Base-by-base conservation (phyloP, 53 echinoderm and acorn worm genomes). In the Crossaster papposus region DNA sequence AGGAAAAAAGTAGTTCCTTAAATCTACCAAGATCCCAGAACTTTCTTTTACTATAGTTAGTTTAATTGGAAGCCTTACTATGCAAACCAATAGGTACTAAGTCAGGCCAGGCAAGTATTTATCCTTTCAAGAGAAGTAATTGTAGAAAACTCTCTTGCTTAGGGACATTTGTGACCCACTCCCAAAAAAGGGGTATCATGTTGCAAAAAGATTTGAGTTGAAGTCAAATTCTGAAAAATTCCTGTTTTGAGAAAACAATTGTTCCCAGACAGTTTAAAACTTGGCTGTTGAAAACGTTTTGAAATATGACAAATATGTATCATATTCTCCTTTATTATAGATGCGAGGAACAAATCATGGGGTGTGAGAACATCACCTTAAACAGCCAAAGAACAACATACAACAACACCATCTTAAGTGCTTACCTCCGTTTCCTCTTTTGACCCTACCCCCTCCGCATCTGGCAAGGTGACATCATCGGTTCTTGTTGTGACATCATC, bases 391-490 rank as follows among this genome's bases (percentile, higher is more conserved):
- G 68, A 1, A 68, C 28, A 68, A 0, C 7, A 26, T 26, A 12
- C 0, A 20, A 26, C 2, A 9, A 23, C 2, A 23, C 2, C 24
- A 10, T 68, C 68, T 26, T 68, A 2, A 4, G 29, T 53, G 65
- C 1, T 76, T 87, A 87, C 87, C 62, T 87, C 76, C 20, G 30
- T 36, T 24, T 77, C 73, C 18, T 53, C 73, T 11, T 14, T 30
- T 31, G 73, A 32, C 36, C 51, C 70, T 30, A 18, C 70, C 70
- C 50, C 83, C 44, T 44, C 65, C 23, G 65, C 17, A 13, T 83
- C 83, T 30, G 71, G 44, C 65, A 68, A 70, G 22, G 62, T 36
- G 53, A 65, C 65, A 65, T 65, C 65, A 65, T 24, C 65, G 20
- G 4, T 23, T 23, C 23, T 23, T 4, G 65, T 5, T 65, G 23